Evolutionary conservation across 2,888 invertebrate species (phyloP).

Genomic region (Eupithecia vulgata): DNA sequence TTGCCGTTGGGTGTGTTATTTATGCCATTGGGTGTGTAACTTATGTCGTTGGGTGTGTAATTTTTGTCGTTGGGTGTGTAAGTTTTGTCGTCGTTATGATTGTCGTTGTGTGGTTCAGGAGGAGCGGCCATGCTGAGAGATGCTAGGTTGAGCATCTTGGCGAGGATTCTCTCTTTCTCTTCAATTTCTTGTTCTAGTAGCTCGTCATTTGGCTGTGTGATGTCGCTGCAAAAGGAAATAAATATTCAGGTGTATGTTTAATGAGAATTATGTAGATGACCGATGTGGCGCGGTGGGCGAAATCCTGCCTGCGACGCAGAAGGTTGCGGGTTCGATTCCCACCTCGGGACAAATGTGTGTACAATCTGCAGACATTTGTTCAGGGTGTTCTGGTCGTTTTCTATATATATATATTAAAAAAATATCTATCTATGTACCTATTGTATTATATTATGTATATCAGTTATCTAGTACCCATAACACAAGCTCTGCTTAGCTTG

Average conservation of each 20-base stretch:
- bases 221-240: constrained; percentile 62
- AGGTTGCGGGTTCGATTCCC: too few species aligned
- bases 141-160: constrained; percentile 87
- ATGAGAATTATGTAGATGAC: too few species aligned
- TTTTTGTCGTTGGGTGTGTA: constrained; percentile 16
- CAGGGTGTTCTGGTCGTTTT: too few species aligned
- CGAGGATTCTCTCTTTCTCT: constrained; percentile 89
- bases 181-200: constrained; percentile 88
- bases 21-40: constrained; percentile 21
- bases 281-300: too few species aligned
- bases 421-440: too few species aligned
- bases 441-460: too few species aligned
- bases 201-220: constrained; percentile 84
- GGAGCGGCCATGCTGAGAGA: constrained; percentile 67
- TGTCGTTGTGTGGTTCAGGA: constrained; percentile 14
- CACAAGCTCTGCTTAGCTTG: too few species aligned
- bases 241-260: not conserved
- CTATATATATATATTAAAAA: too few species aligned
- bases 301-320: too few species aligned
- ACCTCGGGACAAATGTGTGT: too few species aligned
- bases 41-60: constrained; percentile 21
- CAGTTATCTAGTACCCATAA: too few species aligned
- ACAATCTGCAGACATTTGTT: too few species aligned
- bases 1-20: constrained; percentile 20
- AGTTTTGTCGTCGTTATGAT: constrained; percentile 11